Conservation (phyloP, 2,888 invertebrate species). For the Drosophila pseudotalamancana region DNA sequence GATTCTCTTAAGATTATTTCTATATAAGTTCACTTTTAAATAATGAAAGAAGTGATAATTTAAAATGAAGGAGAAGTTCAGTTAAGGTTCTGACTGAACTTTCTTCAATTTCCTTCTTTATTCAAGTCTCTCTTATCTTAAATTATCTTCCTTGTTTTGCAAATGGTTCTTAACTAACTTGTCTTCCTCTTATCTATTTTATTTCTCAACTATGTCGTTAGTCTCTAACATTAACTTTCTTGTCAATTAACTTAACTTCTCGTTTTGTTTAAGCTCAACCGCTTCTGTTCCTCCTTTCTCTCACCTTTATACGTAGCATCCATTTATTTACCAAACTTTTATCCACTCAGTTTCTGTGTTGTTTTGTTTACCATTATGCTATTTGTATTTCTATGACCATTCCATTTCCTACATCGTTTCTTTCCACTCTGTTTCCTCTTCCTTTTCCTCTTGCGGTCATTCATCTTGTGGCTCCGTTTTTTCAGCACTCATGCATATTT, state of each 20-base stretch:
- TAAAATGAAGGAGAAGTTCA: no score
- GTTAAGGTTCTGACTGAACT: no score
- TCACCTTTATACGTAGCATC: background rate
- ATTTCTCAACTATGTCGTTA: no score
- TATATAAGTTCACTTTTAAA: no score
- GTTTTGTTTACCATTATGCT: slow-evolving; percentile 11
- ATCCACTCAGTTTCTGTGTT: slow-evolving; percentile 12
- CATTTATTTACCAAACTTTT: slow-evolving; percentile 10
- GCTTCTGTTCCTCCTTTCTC: background rate
- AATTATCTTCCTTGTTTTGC: no score
- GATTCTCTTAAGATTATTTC: no score
- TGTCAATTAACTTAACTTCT: background rate
- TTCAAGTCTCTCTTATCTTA: no score
- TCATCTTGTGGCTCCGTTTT: slow-evolving; percentile 2
- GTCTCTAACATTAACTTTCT: background rate
- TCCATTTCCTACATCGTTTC: slow-evolving; percentile 6
- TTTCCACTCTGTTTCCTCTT: slow-evolving; percentile 4
- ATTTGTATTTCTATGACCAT: slow-evolving; percentile 15
- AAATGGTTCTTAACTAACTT: no score
- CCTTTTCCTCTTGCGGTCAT: slow-evolving; percentile 1
- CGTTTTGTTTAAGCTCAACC: background rate
- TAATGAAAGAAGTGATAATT: no score
- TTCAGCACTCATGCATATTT: slow-evolving; percentile 11
- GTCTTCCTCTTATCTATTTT: no score
- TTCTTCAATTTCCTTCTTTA: no score